Base-by-base conservation (phyloP, 2,888 invertebrate species). In the Microplitis deprimator region DNA sequence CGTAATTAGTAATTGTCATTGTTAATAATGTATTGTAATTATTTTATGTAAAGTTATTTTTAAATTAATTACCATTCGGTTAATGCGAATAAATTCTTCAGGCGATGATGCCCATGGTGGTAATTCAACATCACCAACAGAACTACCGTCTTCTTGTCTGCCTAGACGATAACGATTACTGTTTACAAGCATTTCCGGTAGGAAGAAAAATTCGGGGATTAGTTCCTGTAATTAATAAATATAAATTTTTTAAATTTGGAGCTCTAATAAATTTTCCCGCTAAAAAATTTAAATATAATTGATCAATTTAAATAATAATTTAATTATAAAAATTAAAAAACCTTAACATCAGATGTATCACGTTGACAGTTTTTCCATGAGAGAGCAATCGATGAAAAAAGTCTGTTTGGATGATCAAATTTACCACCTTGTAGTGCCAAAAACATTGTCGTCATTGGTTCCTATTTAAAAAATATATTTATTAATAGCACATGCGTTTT, bases 371-470 rank as follows among this genome's bases (percentile, higher is more conserved):
- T 98, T 91, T 98, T 98, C 99, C 99, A 99, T 0, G 98, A 96
- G 81, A 98, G 92, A 1, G 96, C 95, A 62, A 99, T 94, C 3
- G 98, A 98, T 1, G 97, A 96, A 91, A 99, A 99, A 79, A 98
- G 92, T 73, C 99, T 92, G 91, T 99, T 98, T 2, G 99, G 98
- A 90, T 99, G 98, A 90, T 99, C 99, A 91, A 99, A 99, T 90
- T 99, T 99, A 79, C 99, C 99, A 68, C 98, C 98, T 92, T 99
- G 99, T 68, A 99, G 93, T 62, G 98, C 96, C 84, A 99, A 92
- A 92, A 98, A 99, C 96, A 99, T 98, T 61, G 98, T 97, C n/a
- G 98, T 98, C 92, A 99, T 98, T 1, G 99, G 99, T 91, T 99
- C 99, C 97, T 97, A 90, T 2, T 91, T 90, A 78, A 78, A 83